Evolutionary conservation across 1,140 invertebrate genomes (phyloP).

Genomic region (Drosophila ohnishii): DNA sequence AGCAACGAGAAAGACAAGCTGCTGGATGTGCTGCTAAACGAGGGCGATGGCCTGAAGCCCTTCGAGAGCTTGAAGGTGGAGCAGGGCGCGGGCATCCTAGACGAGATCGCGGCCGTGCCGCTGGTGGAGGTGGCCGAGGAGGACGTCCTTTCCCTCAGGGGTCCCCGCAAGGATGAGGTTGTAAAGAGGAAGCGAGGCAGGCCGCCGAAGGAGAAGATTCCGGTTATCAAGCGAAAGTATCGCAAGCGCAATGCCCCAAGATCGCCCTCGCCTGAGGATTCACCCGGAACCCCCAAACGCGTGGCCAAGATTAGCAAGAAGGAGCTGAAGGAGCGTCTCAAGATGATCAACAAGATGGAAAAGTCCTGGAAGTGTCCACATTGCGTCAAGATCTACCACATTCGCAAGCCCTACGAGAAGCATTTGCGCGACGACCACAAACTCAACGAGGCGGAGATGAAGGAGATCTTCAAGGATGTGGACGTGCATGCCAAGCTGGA

Average conservation of each 20-base stretch:
- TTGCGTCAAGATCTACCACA: slow-evolving; percentile 80
- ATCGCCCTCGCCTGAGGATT: slow-evolving; percentile 31
- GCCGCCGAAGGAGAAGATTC: slow-evolving; percentile 31
- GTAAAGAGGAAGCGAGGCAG: slow-evolving; percentile 26
- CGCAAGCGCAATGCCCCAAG: slow-evolving; percentile 43
- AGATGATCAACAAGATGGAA: slow-evolving; percentile 75
- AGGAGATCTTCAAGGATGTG: slow-evolving; percentile 70
- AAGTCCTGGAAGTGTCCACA: slow-evolving; percentile 77
- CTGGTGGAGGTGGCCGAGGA: slow-evolving; percentile 59
- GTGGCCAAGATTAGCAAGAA: slow-evolving; percentile 70
- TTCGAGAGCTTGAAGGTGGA: slow-evolving; percentile 69
- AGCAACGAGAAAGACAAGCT: slow-evolving; percentile 77
- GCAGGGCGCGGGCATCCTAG: slow-evolving; percentile 61
- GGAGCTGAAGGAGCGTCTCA: slow-evolving; percentile 73
- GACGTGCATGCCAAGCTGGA: slow-evolving; percentile 62
- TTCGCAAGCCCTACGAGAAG: slow-evolving; percentile 78
- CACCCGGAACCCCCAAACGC: slow-evolving; percentile 42
- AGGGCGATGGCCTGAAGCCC: slow-evolving; percentile 56
- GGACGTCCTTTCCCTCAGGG: slow-evolving; percentile 65
- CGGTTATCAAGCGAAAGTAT: slow-evolving; percentile 61
- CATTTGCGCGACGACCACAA: slow-evolving; percentile 78
- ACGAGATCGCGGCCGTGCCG: slow-evolving; percentile 75
- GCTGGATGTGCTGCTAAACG: slow-evolving; percentile 67
- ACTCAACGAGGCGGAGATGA: slow-evolving; percentile 61
- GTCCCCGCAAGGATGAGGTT: slow-evolving; percentile 6